Conservation (phyloP, 2,888 invertebrate genomes). For the Cantharis nigra region DNA sequence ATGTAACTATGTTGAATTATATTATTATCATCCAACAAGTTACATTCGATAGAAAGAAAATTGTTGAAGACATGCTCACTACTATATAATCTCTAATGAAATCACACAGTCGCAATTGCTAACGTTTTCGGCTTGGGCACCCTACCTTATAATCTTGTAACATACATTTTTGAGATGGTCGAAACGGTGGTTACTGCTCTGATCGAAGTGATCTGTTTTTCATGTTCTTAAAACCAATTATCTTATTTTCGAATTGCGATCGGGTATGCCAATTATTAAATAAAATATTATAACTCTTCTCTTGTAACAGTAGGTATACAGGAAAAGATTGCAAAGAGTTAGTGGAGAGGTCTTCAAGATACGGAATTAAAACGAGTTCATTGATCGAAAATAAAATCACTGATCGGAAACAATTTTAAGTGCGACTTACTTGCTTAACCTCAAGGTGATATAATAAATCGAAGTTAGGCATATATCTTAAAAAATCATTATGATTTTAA, state of each 20-base stretch:
- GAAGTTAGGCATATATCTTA: too few species aligned
- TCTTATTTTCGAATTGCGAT: not conserved
- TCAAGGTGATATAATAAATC: too few species aligned
- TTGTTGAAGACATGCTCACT: not conserved
- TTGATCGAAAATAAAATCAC: not conserved
- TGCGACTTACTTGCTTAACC: not conserved
- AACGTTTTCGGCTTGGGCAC: not conserved
- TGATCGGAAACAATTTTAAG: not conserved
- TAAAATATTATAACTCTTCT: not conserved
- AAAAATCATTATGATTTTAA: too few species aligned
- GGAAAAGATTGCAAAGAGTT: not conserved
- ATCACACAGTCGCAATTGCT: not conserved
- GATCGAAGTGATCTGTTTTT: not conserved
- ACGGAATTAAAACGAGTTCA: not conserved
- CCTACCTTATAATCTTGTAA: not conserved
- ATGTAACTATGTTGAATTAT: not conserved
- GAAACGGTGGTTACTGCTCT: not conserved
- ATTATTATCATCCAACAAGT: not conserved
- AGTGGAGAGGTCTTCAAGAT: not conserved
- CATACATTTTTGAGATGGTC: not conserved
- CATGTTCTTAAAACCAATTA: too few species aligned
- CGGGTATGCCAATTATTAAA: not conserved
- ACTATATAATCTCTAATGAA: not conserved
- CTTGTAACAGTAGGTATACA: not conserved
- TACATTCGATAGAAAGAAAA: not conserved